These are phyloP conservation scores for Dysmachus trigonus DNA, from an alignment of 2,888 invertebrate species.

Conservation along the genomic window DNA sequence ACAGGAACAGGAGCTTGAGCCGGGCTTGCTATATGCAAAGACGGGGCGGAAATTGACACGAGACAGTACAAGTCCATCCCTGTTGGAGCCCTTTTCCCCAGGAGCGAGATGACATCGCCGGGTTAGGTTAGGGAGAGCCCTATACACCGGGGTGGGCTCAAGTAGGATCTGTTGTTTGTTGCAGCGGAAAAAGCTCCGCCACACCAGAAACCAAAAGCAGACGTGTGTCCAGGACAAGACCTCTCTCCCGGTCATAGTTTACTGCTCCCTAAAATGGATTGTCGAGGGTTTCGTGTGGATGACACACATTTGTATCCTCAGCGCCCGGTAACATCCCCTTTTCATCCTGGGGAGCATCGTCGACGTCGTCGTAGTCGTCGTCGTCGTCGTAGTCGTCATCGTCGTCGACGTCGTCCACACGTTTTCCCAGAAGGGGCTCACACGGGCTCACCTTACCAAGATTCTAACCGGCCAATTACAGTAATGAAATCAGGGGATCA, in stretches of 20 bases:
- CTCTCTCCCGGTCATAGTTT: background rate
- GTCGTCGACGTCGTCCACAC: background rate
- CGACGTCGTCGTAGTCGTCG: background rate
- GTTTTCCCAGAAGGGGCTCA: background rate
- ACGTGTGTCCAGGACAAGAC: background rate
- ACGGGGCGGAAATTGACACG: conserved; percentile 4
- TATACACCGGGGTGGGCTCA: background rate
- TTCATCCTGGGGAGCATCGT: background rate
- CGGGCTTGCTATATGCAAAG: background rate
- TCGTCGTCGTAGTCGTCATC: background rate
- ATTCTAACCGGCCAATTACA: conserved; percentile 37
- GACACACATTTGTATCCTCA: background rate
- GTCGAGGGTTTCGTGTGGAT: background rate
- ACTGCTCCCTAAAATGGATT: conserved; percentile 1
- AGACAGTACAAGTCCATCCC: background rate
- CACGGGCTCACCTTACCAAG: background rate
- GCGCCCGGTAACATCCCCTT: background rate
- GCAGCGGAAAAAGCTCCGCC: conserved; percentile 24
- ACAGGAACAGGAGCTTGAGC: background rate
- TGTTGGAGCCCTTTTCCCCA: background rate
- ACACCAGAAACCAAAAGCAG: background rate
- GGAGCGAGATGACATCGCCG: background rate
- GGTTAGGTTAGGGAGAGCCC: background rate
- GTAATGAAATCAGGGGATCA: conserved; percentile 42
- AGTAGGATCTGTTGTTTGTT: conserved; percentile 25